Evolutionary conservation across 30 jellyfish, hydroid and myxozoan species (phyloP), one percentile per base, ranked within the genome.

Genomic region (Catostylus mosaicus): DNA sequence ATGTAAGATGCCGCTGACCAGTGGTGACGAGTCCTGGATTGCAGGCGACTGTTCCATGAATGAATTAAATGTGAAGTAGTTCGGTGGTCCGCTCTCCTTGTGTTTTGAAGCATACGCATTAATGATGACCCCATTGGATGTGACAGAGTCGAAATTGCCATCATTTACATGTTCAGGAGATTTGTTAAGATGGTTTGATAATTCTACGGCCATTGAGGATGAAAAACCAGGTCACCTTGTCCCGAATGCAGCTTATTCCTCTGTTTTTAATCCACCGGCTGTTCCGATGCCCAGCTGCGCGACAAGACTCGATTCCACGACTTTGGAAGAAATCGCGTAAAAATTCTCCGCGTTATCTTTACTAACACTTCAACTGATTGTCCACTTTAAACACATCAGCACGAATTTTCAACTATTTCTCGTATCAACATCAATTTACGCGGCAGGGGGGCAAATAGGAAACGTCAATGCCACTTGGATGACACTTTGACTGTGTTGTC

Each of bases 1-100:
- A 32, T 80, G 91, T 12, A 70, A 47, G 57, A 79, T 77, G 20
- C 89, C 89, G 91, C 83, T 81, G 79, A 65, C 83, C 64, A 82
- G 45, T 33, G 92, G 77, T 43, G 92, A 82, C 43, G n/a, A n/a
- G 16, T 82, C 92, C 52, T 66, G 92, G 56, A 57, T 82, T 75
- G 92, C 71, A 32, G 92, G 92, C 86, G 92, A 68, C 31, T 82
- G 92, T 73, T 82, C 92, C 92, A 82, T 68, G 78, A 82, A 69
- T 18, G 92, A 51, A 83, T 70, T 82, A n/a, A 82, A 38, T 0
- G 77, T 36, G 84, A 80, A 80, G 34, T 80, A 80, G 35, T 67
- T 82, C 18, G 85, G 71, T 16, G 92, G 56, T 7, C 26, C 80
- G 38, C 29, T 67, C 30, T 67, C 83, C 83, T 80, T 80, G 63